Base-by-base conservation (phyloP, 2,797 vertebrate species). In the Molossus alvarezi region DNA sequence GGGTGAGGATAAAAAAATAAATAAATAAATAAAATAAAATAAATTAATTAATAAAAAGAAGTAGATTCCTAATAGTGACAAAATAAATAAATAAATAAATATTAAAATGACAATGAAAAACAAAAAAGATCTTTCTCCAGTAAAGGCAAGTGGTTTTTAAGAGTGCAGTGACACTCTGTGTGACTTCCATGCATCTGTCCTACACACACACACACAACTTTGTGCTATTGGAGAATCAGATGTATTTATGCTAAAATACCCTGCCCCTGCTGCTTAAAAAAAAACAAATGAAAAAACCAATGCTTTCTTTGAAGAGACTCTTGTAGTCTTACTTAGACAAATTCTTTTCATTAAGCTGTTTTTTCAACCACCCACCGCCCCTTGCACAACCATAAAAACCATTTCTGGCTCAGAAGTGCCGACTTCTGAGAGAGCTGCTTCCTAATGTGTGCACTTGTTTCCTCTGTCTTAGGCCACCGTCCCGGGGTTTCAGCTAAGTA, bases 361-460 rank as follows among this genome's bases (percentile, higher is more conserved):
- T 82, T 92, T 83, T 48, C 55, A 95, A 71, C 82, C 83, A 91
- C 37, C 58, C 72, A 88, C 45, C 62, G 76, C n/a, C 64, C n/a
- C 84, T 80, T 89, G 73, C 37, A 72, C 69, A 25, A 48, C 83
- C 91, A 79, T 80, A 72, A 91, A 95, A 91, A 33, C 64, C 72
- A 27, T 83, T 72, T 45, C 57, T 90, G 8, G 41, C 72, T 29
- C 81, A 88, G 72, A 85, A 91, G n/a, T 13, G 48, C 51, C 65
- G 14, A 88, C 60, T n/a, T n/a, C n/a, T n/a, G n/a, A 86, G 84
- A 95, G 86, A 89, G 73, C 27, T 65, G 29, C 62, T 97, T 75
- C 88, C 81, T 67, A 41, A 65, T 3, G 62, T 29, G 41, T 41
- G 27, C 11, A 12, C 55, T 88, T 58, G 60, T 71, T 57, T 82